A percentile compares a stretch with the other conserved stretches of the same genome.
phyloP scores from a whole-genome alignment of 2,113 vertebrate genomes.

The Propithecus coquereli region DNA sequence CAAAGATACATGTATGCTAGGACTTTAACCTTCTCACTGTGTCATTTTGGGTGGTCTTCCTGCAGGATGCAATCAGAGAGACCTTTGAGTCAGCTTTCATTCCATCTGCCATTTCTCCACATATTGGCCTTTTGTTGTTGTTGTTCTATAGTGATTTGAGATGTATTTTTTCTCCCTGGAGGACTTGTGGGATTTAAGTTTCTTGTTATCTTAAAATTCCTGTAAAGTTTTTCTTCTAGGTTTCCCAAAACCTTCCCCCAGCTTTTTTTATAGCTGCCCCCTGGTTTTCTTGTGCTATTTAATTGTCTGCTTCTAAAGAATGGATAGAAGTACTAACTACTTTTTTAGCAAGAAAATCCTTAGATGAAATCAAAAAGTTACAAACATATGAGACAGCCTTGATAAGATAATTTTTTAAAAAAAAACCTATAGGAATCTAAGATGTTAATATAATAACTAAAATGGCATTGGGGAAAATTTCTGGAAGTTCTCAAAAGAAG shows the following conservation, averaged over 20 bases:
- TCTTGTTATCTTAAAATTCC: constrained; percentile 45
- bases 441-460: background rate
- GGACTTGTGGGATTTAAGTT: background rate
- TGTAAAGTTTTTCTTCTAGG: background rate
- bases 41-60: constrained; percentile 53
- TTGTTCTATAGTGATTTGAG: constrained; percentile 29
- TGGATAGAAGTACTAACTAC: background rate
- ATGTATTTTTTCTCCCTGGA: background rate
- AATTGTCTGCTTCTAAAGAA: background rate
- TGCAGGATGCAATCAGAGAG: background rate
- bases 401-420: background rate
- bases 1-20: background rate
- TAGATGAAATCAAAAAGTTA: background rate
- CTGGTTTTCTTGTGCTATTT: background rate
- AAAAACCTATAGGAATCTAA: background rate
- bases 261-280: background rate
- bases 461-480: background rate
- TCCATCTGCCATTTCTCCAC: background rate
- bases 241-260: background rate
- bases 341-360: background rate
- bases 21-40: background rate
- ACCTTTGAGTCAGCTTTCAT: constrained; percentile 7
- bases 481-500: background rate
- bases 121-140: background rate
- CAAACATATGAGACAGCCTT: background rate